Evolutionary conservation across 2,797 vertebrate species (phyloP).

Genomic region (Syngnathus acus): DNA sequence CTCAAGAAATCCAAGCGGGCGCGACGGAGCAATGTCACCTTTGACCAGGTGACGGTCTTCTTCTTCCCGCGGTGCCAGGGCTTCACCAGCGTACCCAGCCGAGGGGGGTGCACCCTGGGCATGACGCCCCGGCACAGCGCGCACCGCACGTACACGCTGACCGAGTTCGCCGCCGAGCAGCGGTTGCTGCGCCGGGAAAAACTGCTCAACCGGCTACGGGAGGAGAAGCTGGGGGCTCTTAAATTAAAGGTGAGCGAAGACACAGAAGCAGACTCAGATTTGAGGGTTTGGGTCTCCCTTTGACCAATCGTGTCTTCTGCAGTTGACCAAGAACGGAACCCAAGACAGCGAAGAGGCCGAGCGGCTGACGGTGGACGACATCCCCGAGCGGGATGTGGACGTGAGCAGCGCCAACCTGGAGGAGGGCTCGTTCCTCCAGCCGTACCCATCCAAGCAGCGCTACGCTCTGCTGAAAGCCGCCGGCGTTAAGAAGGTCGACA

Average conservation of each 20-base stretch:
- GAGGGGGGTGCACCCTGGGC: constrained; percentile 90
- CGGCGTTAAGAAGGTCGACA: constrained; percentile 90
- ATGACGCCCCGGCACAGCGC: constrained; percentile 84
- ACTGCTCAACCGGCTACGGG: constrained; percentile 78
- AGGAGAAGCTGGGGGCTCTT: constrained; percentile 84
- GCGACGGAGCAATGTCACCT: constrained; percentile 80
- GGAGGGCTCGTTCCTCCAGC: constrained; percentile 84
- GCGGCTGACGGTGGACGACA: constrained; percentile 78
- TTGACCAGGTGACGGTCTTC: constrained; percentile 89
- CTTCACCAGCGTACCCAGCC: constrained; percentile 93
- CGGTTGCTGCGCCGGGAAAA: constrained; percentile 75
- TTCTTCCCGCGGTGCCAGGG: constrained; percentile 97
- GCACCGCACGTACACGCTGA: constrained; percentile 78
- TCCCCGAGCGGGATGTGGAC: constrained; percentile 81
- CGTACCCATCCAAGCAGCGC: constrained; percentile 82
- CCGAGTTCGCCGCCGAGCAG: constrained; percentile 85
- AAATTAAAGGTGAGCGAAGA: constrained; percentile 74
- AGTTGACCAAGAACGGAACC: constrained; percentile 84
- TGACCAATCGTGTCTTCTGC: not conserved
- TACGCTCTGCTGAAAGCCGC: constrained; percentile 81
- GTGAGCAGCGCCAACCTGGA: constrained; percentile 72
- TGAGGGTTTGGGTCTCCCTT: not conserved
- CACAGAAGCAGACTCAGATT: not conserved
- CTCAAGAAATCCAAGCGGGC: constrained; percentile 82
- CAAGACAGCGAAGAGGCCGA: constrained; percentile 77